A percentile compares a stretch with the other conserved stretches of the same genome.
These are phyloP conservation scores for Rhea americana DNA, from an alignment of 2,113 vertebrate species.

Conservation along the genomic window DNA sequence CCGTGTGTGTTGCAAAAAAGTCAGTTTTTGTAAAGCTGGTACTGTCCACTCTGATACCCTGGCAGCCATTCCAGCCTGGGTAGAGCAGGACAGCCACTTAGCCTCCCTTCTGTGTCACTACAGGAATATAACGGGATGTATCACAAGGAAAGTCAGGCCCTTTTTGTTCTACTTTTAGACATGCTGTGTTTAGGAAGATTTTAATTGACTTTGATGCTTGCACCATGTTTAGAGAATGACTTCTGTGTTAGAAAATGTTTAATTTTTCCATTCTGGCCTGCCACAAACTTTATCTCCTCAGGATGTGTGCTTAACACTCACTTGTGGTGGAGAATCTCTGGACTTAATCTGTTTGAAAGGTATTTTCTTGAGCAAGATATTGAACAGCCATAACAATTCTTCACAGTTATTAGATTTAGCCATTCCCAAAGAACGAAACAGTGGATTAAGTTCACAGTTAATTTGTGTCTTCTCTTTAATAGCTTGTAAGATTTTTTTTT, in stretches of 20 bases:
- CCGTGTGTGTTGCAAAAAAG: fast-evolving
- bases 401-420: slow-evolving; percentile 25
- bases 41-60: neutral
- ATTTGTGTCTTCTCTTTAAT: slow-evolving; percentile 36
- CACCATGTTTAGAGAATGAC: neutral
- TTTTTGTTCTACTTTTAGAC: neutral
- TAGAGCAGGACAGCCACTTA: neutral
- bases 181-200: neutral
- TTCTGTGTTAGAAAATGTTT: neutral
- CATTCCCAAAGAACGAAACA: slow-evolving; percentile 13
- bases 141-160: neutral
- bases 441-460: slow-evolving; percentile 24
- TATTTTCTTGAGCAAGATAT: slow-evolving; percentile 27
- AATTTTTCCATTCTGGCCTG: neutral
- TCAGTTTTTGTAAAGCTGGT: fast-evolving
- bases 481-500: slow-evolving; percentile 21
- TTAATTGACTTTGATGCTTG: neutral
- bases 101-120: neutral
- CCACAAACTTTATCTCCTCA: neutral
- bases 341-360: neutral
- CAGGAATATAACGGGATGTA: neutral
- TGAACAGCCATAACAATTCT: neutral
- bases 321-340: neutral
- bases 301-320: neutral
- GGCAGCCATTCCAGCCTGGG: neutral